Evolutionary conservation across 2,113 vertebrate species (phyloP).

Genomic region (Megaptera novaeangliae): DNA sequence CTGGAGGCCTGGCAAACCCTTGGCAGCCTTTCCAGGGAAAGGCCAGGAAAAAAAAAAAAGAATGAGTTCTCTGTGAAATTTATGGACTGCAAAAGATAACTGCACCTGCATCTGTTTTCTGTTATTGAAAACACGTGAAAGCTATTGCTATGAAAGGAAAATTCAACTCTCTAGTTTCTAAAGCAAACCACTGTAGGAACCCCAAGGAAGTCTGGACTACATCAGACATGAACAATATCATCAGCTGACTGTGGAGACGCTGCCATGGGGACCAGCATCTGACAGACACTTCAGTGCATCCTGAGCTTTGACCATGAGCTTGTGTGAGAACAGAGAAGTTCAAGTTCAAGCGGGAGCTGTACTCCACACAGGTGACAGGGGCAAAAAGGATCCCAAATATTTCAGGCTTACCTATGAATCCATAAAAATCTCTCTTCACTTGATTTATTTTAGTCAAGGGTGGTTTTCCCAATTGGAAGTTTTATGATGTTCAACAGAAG

Average conservation of each 20-base stretch:
- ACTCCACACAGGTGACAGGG: rapidly evolving
- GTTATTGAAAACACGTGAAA: slow-evolving; percentile 73
- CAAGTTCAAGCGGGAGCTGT: rapidly evolving
- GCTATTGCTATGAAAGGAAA: slow-evolving; percentile 58
- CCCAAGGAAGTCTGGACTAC: neutral
- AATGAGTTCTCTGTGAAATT: slow-evolving; percentile 76
- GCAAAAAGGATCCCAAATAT: slow-evolving; percentile 13
- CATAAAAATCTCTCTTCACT: slow-evolving; percentile 45
- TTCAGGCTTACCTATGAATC: slow-evolving; percentile 33
- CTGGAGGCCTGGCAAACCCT: slow-evolving; percentile 67
- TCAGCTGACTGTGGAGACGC: neutral
- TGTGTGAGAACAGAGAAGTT: neutral
- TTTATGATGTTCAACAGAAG: rapidly evolving
- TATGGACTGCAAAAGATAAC: slow-evolving; percentile 77
- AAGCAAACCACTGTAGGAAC: slow-evolving; percentile 47
- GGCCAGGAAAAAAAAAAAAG: neutral
- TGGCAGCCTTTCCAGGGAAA: slow-evolving; percentile 53
- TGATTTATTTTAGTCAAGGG: neutral
- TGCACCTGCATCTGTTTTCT: slow-evolving; percentile 70
- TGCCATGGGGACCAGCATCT: neutral
- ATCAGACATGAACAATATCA: neutral
- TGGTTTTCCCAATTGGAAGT: slow-evolving; percentile 35
- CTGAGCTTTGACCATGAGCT: neutral
- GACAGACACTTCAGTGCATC: rapidly evolving
- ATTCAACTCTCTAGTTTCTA: slow-evolving; percentile 48